These are phyloP conservation scores for Kuschelorhynchus macadamiae DNA, from an alignment of 2,888 invertebrate genomes.

Conservation along the genomic window DNA sequence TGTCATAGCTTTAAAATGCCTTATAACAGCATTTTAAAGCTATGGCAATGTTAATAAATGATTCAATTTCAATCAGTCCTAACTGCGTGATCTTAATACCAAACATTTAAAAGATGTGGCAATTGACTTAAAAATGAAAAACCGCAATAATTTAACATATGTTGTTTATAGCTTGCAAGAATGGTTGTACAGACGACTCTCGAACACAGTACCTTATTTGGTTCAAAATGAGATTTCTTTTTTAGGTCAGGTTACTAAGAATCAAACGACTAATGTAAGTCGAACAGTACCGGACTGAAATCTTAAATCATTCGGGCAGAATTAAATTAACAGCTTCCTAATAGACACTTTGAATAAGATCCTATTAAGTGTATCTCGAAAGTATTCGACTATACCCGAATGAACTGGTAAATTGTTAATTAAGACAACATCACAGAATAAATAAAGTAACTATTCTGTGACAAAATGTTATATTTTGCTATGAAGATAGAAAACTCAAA, in stretches of 20 bases:
- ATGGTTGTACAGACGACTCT: conserved; percentile 46
- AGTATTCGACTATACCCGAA: too few relatives aligned
- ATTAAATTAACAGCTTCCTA: too few relatives aligned
- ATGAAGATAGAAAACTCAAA: too few relatives aligned
- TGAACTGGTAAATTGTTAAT: too few relatives aligned
- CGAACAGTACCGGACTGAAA: conserved; percentile 24
- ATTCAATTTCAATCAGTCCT: not conserved
- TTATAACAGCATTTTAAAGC: not conserved
- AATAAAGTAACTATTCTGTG: too few relatives aligned
- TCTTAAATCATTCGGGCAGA: too few relatives aligned
- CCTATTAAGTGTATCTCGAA: too few relatives aligned
- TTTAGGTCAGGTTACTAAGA: conserved; percentile 60
- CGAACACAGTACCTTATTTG: conserved; percentile 54
- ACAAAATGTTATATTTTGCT: too few relatives aligned
- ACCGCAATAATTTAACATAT: conserved; percentile 51
- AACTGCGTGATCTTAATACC: not conserved
- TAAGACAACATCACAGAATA: too few relatives aligned
- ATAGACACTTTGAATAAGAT: too few relatives aligned
- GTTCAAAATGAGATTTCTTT: conserved; percentile 55
- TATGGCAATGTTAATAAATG: too few relatives aligned
- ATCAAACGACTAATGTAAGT: conserved; percentile 38
- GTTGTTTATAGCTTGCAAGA: conserved; percentile 52
- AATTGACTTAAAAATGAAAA: conserved; percentile 30
- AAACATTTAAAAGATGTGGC: conserved; percentile 21
- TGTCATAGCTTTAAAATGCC: not conserved